These are phyloP conservation scores for Thinocorus orbignyianus DNA, from an alignment of 2,113 vertebrate genomes.

Conservation along the genomic window DNA sequence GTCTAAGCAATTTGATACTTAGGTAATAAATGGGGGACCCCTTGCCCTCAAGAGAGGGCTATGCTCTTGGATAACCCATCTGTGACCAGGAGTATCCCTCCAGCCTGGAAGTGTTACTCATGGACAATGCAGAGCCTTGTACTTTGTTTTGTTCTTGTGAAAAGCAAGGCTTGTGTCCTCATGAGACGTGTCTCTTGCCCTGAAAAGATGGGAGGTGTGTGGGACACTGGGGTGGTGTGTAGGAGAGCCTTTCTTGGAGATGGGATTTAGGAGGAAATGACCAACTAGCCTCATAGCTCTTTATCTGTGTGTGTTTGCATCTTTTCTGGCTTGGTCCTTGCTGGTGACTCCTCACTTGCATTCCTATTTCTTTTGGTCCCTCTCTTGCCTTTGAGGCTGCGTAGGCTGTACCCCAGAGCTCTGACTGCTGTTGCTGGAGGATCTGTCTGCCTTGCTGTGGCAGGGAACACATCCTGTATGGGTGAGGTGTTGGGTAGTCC, in stretches of 20 bases:
- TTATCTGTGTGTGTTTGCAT: not conserved
- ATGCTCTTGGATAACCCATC: not conserved
- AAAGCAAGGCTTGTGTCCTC: not conserved
- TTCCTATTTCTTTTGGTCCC: not conserved
- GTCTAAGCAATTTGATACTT: not conserved
- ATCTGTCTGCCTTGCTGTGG: not conserved
- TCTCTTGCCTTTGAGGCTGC: not conserved
- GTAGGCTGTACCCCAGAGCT: not conserved
- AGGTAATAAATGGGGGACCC: not conserved
- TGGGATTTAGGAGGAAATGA: not conserved
- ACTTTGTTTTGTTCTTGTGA: not conserved
- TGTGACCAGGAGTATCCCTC: not conserved
- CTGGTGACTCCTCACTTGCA: not conserved
- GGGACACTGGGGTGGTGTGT: not conserved
- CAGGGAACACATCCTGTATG: not conserved
- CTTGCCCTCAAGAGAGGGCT: not conserved
- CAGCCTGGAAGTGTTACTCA: not conserved
- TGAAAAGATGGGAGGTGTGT: not conserved
- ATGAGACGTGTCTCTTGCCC: rapidly evolving
- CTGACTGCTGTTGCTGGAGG: not conserved
- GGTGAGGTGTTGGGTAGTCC: not conserved
- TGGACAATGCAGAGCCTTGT: not conserved
- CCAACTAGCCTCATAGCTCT: not conserved
- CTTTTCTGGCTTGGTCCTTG: not conserved
- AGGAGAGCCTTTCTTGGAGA: not conserved